Conservation (phyloP, 2,888 invertebrate species). For the Neoitamus cyanurus region DNA sequence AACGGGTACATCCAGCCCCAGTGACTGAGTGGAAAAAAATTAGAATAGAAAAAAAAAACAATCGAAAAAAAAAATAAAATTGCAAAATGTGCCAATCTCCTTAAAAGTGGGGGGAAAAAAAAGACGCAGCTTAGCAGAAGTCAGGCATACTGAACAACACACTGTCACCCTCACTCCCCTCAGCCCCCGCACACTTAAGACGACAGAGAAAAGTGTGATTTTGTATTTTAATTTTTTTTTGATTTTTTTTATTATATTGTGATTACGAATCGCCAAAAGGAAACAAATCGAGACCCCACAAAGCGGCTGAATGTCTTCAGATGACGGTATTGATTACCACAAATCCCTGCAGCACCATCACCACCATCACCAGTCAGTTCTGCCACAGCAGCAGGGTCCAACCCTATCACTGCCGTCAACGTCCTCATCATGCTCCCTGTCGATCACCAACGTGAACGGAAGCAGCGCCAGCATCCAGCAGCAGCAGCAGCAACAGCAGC, state of each 20-base stretch:
- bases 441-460: conserved; percentile 45
- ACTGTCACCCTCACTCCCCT: too few species aligned
- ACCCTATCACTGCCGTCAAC: conserved; percentile 47
- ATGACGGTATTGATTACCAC: conserved; percentile 55
- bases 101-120: background rate
- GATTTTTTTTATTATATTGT: too few species aligned
- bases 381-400: background rate
- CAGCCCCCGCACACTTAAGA: background rate
- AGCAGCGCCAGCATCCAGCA: background rate
- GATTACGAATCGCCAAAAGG: too few species aligned
- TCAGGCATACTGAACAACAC: too few species aligned
- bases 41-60: too few species aligned
- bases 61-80: background rate
- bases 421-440: conserved; percentile 47
- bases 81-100: background rate
- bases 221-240: too few species aligned
- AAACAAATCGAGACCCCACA: background rate
- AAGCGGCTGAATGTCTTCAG: conserved; percentile 55
- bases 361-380: conserved; percentile 50
- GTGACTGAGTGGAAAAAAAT: background rate
- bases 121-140: background rate
- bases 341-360: conserved; percentile 51
- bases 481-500: too few species aligned
- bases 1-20: background rate
- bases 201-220: background rate